Evolutionary conservation across 2,797 vertebrate species (phyloP).

Genomic region (Naso thynnoides): DNA sequence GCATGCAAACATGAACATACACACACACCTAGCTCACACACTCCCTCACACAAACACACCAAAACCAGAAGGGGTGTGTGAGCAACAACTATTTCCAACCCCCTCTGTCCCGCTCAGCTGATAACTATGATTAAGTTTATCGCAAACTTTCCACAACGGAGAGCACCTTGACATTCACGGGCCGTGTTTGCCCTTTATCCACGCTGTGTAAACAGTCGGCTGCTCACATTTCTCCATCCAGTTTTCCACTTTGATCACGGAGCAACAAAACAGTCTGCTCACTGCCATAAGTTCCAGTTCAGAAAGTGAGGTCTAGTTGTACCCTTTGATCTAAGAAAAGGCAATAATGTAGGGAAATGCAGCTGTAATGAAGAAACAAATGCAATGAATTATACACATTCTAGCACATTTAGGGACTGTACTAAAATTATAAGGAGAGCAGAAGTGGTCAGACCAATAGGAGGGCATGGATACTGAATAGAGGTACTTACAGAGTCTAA

Average conservation of each 20-base stretch:
- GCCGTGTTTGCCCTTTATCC: slow-evolving; percentile 73
- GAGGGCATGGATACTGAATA: too few relatives aligned
- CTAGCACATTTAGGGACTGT: background rate
- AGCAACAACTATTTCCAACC: slow-evolving; percentile 73
- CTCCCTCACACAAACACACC: slow-evolving; percentile 56
- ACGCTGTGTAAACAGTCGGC: slow-evolving; percentile 64
- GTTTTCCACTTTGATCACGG: slow-evolving; percentile 65
- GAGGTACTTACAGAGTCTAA: too few relatives aligned
- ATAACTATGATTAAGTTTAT: slow-evolving; percentile 79
- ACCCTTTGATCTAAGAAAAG: slow-evolving; percentile 17
- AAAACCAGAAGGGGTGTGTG: slow-evolving; percentile 62
- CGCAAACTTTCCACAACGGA: slow-evolving; percentile 74
- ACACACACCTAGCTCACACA: slow-evolving; percentile 47
- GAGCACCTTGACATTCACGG: slow-evolving; percentile 81
- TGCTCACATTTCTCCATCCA: slow-evolving; percentile 44
- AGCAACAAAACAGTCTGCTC: slow-evolving; percentile 29
- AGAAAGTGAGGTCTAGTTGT: slow-evolving; percentile 10
- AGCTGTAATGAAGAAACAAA: background rate
- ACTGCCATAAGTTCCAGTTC: background rate
- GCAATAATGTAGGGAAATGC: background rate
- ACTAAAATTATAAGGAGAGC: background rate
- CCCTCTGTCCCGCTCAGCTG: slow-evolving; percentile 55
- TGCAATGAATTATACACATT: background rate
- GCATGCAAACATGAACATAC: slow-evolving; percentile 48
- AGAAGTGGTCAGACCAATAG: too few relatives aligned